Conservation (phyloP, 2,797 vertebrate species). For the Helicolenus hilgendorfi region DNA sequence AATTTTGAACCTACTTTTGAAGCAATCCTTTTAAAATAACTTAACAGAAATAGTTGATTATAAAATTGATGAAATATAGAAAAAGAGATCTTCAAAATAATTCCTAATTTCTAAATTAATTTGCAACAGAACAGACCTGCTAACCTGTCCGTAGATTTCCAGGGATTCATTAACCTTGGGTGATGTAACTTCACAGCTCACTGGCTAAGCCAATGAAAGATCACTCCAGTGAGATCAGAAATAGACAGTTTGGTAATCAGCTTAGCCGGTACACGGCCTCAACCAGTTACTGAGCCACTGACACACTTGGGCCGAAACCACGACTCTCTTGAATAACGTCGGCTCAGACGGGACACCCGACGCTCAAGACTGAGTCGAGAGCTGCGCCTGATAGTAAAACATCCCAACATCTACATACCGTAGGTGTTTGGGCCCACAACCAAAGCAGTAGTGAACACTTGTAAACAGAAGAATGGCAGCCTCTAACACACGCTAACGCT, state of each 20-base stretch:
- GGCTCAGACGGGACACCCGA: not conserved
- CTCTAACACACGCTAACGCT: not conserved
- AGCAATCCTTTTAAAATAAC: not conserved
- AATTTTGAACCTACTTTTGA: not conserved
- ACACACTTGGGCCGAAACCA: slow-evolving; percentile 72
- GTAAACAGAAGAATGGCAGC: not conserved
- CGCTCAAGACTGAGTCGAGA: not conserved
- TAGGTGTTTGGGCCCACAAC: not conserved
- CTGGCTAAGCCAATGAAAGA: slow-evolving; percentile 74
- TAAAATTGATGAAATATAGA: not conserved
- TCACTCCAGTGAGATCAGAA: slow-evolving; percentile 73
- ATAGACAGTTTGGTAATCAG: slow-evolving; percentile 82
- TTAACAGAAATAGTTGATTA: not conserved
- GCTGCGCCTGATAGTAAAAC: not conserved
- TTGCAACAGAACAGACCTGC: not conserved
- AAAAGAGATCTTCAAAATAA: not conserved
- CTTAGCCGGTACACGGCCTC: slow-evolving; percentile 60
- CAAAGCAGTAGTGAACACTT: not conserved
- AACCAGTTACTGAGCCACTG: slow-evolving; percentile 66
- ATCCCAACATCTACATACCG: not conserved
- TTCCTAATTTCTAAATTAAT: not conserved
- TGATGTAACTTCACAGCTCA: slow-evolving; percentile 65
- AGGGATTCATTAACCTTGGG: slow-evolving; percentile 60
- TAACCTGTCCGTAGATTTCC: slow-evolving; percentile 19
- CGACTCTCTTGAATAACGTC: slow-evolving; percentile 28